Percentiles rank a stretch among this genome's conserved stretches.
Evolutionary conservation across 2,113 vertebrate genomes (phyloP).

Genomic region (Eptesicus fuscus): DNA sequence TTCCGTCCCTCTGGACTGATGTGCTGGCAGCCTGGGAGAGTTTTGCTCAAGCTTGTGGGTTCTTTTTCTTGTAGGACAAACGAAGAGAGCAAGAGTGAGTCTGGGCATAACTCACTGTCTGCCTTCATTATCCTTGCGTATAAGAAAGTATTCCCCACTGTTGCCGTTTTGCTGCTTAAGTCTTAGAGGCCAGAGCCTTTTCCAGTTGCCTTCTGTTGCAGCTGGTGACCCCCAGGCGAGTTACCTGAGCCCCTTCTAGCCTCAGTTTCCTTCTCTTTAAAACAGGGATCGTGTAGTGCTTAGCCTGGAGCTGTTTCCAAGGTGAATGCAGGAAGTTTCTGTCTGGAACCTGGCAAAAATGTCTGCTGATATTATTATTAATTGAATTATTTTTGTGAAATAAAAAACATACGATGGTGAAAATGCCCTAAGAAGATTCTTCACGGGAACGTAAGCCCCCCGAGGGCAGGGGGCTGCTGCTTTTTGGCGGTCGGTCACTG

Average conservation of each 20-base stretch:
- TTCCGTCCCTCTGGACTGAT: conserved; percentile 23
- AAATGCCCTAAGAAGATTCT: not conserved
- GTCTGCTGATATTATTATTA: not conserved
- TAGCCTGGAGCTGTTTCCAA: not conserved
- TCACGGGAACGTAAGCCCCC: not conserved
- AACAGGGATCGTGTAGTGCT: not conserved
- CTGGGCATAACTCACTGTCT: not conserved
- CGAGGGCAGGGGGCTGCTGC: not conserved
- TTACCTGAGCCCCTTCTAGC: not conserved
- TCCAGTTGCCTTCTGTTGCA: not conserved
- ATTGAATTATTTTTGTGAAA: not conserved
- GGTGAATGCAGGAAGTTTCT: not conserved
- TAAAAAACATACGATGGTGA: not conserved
- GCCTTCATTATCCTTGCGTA: not conserved
- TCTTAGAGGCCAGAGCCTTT: not conserved
- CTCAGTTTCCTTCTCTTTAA: not conserved
- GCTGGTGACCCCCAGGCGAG: not conserved
- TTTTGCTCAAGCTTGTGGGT: not conserved
- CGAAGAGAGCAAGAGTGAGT: not conserved
- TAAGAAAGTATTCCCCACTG: not conserved
- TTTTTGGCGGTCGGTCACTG: not conserved
- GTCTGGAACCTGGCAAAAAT: not conserved
- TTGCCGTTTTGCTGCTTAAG: not conserved
- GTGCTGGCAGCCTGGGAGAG: not conserved
- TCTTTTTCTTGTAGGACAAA: not conserved